Percentiles rank a stretch among this genome's conserved stretches.
These are phyloP conservation scores for Centrocercus urophasianus DNA, from an alignment of 2,113 vertebrate genomes.

Conservation along the genomic window DNA sequence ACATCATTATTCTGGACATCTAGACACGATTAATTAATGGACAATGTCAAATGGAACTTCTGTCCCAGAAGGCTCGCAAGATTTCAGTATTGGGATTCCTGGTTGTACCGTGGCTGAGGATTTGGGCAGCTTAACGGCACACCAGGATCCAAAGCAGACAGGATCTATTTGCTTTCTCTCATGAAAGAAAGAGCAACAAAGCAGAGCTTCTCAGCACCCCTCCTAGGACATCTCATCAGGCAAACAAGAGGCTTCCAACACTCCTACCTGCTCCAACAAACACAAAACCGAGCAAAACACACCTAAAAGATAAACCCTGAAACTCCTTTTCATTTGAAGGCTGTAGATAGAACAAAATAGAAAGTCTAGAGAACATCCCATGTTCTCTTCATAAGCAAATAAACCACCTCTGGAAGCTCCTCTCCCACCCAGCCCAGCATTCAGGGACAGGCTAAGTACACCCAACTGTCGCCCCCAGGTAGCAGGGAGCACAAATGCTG, in stretches of 20 bases:
- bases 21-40: not conserved
- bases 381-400: not conserved
- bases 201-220: not conserved
- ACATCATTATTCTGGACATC: not conserved
- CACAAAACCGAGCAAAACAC: not conserved
- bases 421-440: not conserved
- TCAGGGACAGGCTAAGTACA: not conserved
- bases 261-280: not conserved
- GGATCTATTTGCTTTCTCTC: rapidly evolving
- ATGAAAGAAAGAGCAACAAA: not conserved
- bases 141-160: too few relatives aligned
- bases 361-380: not conserved
- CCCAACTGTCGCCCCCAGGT: not conserved
- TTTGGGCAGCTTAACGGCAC: not conserved
- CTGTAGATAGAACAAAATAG: not conserved
- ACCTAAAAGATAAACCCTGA: not conserved
- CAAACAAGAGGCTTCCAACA: not conserved
- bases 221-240: not conserved
- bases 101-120: rapidly evolving
- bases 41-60: not conserved
- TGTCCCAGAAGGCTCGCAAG: not conserved
- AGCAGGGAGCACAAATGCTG: not conserved
- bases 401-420: not conserved
- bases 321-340: not conserved
- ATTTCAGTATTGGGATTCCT: not conserved